These are phyloP conservation scores for Seriola rivoliana DNA, from an alignment of 2,113 vertebrate genomes.

Conservation along the genomic window DNA sequence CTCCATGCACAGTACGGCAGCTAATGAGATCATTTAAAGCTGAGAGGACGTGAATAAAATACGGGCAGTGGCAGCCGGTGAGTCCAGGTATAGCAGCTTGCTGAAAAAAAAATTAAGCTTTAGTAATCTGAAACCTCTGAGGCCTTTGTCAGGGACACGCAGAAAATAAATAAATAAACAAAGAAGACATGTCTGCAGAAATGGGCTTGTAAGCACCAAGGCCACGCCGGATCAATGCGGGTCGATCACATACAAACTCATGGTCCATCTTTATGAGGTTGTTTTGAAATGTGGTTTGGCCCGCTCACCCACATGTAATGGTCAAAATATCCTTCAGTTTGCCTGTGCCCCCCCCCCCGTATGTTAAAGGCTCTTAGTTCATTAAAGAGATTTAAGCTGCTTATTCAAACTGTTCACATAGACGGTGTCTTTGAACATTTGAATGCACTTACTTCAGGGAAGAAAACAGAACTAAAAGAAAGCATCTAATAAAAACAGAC, in stretches of 20 bases:
- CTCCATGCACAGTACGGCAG: background rate
- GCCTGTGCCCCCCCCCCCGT: slow-evolving; percentile 4
- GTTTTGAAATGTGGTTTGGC: slow-evolving; percentile 63
- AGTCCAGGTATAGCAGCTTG: slow-evolving; percentile 17
- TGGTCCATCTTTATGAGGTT: slow-evolving; percentile 56
- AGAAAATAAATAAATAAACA: slow-evolving; percentile 16
- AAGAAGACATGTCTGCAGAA: slow-evolving; percentile 22
- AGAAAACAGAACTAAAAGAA: background rate
- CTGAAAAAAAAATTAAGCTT: slow-evolving; percentile 37
- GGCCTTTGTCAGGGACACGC: slow-evolving; percentile 29
- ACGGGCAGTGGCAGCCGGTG: background rate
- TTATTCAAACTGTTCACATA: slow-evolving; percentile 21
- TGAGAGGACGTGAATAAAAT: background rate
- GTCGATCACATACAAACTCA: slow-evolving; percentile 48
- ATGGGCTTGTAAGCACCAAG: slow-evolving; percentile 49
- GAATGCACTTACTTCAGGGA: background rate
- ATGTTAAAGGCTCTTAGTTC: slow-evolving; percentile 32
- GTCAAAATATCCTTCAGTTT: slow-evolving; percentile 36
- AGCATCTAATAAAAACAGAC: background rate
- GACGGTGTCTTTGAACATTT: background rate
- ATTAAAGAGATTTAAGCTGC: slow-evolving; percentile 22
- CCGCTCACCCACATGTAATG: slow-evolving; percentile 25
- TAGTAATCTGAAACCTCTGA: slow-evolving; percentile 39
- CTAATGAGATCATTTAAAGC: slow-evolving; percentile 45
- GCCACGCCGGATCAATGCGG: slow-evolving; percentile 44